Percentiles rank a stretch among this genome's conserved stretches.
Conservation (phyloP, 2,113 vertebrate species). For the Fregetta grallaria region DNA sequence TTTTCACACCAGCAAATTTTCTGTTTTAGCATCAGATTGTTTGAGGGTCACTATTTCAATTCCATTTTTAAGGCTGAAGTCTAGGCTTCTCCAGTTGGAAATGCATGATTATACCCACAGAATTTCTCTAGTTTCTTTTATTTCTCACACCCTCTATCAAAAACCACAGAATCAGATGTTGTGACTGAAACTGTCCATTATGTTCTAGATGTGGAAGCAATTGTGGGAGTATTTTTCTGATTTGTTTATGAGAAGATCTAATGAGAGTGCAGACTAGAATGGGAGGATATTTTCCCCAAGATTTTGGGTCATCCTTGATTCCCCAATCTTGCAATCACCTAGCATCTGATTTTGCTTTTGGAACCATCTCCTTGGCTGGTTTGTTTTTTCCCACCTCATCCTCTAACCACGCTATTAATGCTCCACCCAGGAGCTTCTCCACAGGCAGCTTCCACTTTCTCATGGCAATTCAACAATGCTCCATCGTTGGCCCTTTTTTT, state of each 20-base stretch:
- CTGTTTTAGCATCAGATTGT: not conserved
- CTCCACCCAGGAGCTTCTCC: not conserved
- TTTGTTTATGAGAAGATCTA: not conserved
- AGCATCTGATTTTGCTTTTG: not conserved
- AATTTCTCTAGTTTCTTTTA: not conserved
- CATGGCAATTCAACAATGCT: not conserved
- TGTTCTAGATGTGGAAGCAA: not conserved
- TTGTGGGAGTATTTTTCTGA: not conserved
- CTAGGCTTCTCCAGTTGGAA: not conserved
- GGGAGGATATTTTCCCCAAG: not conserved
- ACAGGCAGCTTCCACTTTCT: not conserved
- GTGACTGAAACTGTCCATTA: not conserved
- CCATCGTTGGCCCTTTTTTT: not conserved
- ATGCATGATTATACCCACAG: accelerated
- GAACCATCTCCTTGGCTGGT: not conserved
- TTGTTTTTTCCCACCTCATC: not conserved
- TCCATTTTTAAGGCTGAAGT: not conserved
- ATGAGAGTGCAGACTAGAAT: not conserved
- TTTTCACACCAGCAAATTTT: not conserved
- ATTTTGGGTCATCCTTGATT: not conserved
- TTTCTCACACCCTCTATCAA: not conserved
- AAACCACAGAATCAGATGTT: not conserved
- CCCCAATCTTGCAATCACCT: not conserved
- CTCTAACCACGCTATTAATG: not conserved
- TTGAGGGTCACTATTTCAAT: not conserved